Conservation (phyloP, 2,113 vertebrate genomes). For the Myxocyprinus asiaticus region DNA sequence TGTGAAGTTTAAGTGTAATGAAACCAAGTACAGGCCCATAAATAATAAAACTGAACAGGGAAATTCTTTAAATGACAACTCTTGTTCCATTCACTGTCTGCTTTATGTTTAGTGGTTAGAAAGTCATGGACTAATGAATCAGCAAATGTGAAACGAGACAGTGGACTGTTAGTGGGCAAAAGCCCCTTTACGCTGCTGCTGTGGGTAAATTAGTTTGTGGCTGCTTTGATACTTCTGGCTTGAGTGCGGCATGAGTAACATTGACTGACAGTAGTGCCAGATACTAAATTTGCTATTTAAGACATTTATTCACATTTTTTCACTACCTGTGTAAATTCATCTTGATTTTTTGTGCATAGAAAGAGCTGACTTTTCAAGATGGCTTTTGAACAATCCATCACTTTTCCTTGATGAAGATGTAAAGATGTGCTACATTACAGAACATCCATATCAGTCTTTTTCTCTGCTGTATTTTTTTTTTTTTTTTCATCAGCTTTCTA, state of each 20-base stretch:
- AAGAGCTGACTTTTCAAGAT: too few relatives aligned
- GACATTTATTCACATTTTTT: too few relatives aligned
- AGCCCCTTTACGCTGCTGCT: neutral
- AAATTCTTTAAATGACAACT: neutral
- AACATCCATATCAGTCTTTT: neutral
- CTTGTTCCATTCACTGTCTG: neutral
- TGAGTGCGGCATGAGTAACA: neutral
- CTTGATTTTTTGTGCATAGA: too few relatives aligned
- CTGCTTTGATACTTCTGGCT: conserved; percentile 10
- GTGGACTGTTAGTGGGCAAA: neutral
- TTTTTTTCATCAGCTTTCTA: neutral
- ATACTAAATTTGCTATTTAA: too few relatives aligned
- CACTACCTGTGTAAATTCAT: too few relatives aligned
- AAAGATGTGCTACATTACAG: neutral
- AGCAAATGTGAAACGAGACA: neutral
- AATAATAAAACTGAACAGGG: neutral
- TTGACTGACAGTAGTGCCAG: too few relatives aligned
- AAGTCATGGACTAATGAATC: neutral
- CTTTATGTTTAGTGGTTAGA: neutral
- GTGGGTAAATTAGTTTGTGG: conserved; percentile 6
- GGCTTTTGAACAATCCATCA: too few relatives aligned
- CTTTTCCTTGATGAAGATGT: too few relatives aligned
- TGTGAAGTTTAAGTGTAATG: too few relatives aligned
- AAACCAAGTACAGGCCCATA: too few relatives aligned
- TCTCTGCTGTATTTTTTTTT: neutral